These are phyloP conservation scores for Strix uralensis DNA, from an alignment of 2,113 vertebrate species.

Conservation along the genomic window DNA sequence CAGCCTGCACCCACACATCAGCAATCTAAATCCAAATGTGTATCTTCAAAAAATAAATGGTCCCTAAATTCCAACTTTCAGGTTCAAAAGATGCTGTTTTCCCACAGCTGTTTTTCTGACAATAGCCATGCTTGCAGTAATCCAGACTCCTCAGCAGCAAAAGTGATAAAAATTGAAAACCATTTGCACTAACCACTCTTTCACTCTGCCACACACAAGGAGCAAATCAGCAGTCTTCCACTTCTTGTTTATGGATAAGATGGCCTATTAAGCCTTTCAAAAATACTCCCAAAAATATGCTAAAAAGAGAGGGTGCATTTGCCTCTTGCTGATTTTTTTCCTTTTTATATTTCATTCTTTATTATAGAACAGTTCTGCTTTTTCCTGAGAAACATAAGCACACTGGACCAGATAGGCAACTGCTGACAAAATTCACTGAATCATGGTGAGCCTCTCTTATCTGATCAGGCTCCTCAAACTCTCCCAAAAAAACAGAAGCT, in stretches of 20 bases:
- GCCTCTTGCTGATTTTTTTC: neutral
- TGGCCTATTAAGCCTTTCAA: neutral
- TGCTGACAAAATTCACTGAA: neutral
- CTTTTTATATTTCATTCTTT: neutral
- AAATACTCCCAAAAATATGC: neutral
- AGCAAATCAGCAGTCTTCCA: neutral
- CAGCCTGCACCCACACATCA: neutral
- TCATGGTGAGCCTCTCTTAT: neutral
- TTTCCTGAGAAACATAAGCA: neutral
- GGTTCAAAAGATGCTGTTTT: neutral
- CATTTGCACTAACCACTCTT: neutral
- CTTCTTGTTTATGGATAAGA: neutral
- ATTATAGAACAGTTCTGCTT: neutral
- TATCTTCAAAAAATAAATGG: neutral
- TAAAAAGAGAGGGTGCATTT: neutral
- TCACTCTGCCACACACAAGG: neutral
- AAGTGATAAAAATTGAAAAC: neutral
- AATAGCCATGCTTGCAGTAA: neutral
- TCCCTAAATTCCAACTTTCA: neutral
- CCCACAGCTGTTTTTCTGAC: neutral
- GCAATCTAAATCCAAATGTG: neutral
- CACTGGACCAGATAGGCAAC: neutral
- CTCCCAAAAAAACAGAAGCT: neutral
- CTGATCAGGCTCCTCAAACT: constrained; percentile 29
- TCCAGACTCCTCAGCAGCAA: neutral